Evolutionary conservation across 2,797 vertebrate species (phyloP).

Genomic region (Arnoldichthys spilopterus): DNA sequence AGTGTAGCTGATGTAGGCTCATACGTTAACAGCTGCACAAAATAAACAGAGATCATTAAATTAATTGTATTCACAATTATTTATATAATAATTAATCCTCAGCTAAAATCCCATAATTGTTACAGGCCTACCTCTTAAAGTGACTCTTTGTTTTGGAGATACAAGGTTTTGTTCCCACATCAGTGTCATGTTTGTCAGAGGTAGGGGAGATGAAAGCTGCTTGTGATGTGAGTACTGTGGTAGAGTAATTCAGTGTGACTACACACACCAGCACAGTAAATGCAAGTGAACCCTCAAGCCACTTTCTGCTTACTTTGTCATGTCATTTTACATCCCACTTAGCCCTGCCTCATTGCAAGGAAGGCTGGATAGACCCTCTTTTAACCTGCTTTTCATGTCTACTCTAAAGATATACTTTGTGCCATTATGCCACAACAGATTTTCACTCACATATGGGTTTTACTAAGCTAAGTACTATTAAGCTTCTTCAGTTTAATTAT

Average conservation of each 20-base stretch:
- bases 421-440: background rate
- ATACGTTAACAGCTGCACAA: no score
- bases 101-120: no score
- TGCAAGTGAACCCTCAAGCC: constrained; percentile 48
- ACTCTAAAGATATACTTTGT: background rate
- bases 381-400: background rate
- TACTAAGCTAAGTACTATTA: constrained; percentile 5
- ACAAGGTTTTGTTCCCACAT: no score
- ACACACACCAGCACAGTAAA: constrained; percentile 35
- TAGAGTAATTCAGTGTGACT: constrained; percentile 33
- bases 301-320: constrained; percentile 43
- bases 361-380: background rate
- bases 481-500: constrained; percentile 9
- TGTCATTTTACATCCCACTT: constrained; percentile 44
- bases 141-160: no score
- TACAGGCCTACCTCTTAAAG: no score
- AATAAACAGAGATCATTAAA: no score
- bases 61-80: no score
- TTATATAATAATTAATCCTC: no score
- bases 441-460: background rate
- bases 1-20: no score
- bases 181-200: background rate
- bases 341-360: constrained; percentile 3
- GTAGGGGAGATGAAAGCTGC: constrained; percentile 9
- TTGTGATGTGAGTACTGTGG: background rate